phyloP scores from a whole-genome alignment of 2,888 invertebrate species.

The Gnatocerus cornutus region DNA sequence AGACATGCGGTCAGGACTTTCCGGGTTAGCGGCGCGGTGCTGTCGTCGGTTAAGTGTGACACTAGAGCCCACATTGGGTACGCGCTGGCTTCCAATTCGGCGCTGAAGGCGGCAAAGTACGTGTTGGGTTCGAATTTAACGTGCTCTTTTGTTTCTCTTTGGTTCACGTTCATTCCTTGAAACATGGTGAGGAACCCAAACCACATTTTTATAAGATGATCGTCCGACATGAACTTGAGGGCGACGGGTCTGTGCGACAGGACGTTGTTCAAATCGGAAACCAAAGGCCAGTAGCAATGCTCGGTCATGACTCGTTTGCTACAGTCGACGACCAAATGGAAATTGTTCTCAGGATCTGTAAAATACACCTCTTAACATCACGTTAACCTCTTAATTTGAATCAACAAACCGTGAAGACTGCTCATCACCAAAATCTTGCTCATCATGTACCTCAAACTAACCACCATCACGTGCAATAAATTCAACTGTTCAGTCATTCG shows the following conservation, averaged over 20 bases:
- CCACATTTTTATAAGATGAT: conserved; percentile 95
- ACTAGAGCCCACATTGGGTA: conserved; percentile 99
- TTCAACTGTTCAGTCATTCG: conserved; percentile 93
- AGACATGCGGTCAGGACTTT: conserved; percentile 86
- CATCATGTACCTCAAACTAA: conserved; percentile 94
- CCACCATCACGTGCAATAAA: conserved; percentile 93
- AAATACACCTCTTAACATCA: conserved; percentile 34
- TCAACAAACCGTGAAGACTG: conserved; percentile 83
- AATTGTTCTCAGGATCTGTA: conserved; percentile 83
- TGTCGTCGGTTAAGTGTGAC: conserved; percentile 85
- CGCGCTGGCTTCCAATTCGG: conserved; percentile 96
- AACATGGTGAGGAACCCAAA: conserved; percentile 94
- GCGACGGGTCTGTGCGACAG: conserved; percentile 95
- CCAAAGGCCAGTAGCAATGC: conserved; percentile 98
- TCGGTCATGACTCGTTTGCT: conserved; percentile 95
- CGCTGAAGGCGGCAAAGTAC: conserved; percentile 98
- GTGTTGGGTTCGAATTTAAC: conserved; percentile 98
- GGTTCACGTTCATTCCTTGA: conserved; percentile 99
- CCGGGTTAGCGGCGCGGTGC: conserved; percentile 83
- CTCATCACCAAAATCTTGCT: conserved; percentile 91
- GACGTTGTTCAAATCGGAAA: conserved; percentile 97
- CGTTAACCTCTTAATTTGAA: not conserved
- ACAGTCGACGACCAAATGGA: conserved; percentile 95
- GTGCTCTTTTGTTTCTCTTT: conserved; percentile 91
- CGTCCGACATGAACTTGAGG: conserved; percentile 89